phyloP scores from a whole-genome alignment of 2,888 invertebrate species.

The Diarsia rubi region DNA sequence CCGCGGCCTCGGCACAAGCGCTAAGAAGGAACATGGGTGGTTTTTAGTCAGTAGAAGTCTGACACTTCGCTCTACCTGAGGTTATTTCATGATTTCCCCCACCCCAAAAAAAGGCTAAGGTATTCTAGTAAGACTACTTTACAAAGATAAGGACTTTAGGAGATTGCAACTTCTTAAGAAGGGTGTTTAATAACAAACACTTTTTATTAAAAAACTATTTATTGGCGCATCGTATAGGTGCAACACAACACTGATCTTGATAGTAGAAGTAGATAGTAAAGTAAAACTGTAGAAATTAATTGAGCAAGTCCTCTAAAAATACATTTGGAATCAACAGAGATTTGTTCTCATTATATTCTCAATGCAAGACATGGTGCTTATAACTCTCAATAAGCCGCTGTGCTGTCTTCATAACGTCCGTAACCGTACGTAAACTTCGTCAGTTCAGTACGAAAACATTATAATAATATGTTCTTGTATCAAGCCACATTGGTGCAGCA shows the following conservation, averaged over 20 bases:
- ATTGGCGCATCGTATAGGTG: constrained; percentile 32
- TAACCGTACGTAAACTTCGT: background rate
- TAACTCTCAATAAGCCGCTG: background rate
- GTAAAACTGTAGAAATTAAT: constrained; percentile 2
- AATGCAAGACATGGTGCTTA: background rate
- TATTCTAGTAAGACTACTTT: background rate
- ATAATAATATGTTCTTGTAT: background rate
- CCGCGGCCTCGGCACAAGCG: too few species aligned
- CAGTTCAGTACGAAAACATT: background rate
- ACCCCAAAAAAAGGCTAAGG: too few species aligned
- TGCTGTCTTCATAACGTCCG: constrained; percentile 10
- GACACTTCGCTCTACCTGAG: too few species aligned
- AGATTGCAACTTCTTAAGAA: background rate
- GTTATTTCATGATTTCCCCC: too few species aligned
- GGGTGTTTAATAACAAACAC: constrained; percentile 47
- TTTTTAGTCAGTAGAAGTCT: too few species aligned
- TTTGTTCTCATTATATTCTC: background rate
- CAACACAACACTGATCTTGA: constrained; percentile 21
- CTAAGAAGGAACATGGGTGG: too few species aligned
- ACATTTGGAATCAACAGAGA: constrained; percentile 10
- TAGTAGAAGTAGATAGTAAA: background rate
- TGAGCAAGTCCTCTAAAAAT: constrained; percentile 12
- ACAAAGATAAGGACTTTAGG: background rate
- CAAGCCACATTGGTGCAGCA: background rate
- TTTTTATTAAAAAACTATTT: constrained; percentile 47